These are phyloP conservation scores for Chaenodraco wilsoni DNA, from an alignment of 2,797 vertebrate genomes.

Conservation along the genomic window DNA sequence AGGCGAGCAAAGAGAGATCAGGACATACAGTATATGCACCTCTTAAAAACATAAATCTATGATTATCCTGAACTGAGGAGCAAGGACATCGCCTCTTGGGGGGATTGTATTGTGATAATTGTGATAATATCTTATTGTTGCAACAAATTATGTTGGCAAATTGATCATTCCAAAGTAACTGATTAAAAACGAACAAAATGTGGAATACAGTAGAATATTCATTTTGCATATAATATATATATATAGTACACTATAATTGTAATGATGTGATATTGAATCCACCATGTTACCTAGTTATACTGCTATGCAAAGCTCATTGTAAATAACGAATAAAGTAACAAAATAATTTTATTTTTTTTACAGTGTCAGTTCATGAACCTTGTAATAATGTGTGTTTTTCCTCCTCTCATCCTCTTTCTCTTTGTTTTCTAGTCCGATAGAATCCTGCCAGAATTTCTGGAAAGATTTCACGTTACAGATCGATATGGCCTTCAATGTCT, in stretches of 20 bases:
- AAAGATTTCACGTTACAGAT: slow-evolving; percentile 99
- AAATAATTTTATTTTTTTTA: background rate
- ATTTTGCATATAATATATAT: background rate
- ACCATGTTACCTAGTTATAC: background rate
- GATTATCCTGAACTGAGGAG: background rate
- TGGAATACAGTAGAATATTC: background rate
- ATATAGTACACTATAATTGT: background rate
- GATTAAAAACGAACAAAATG: background rate
- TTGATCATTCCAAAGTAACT: background rate
- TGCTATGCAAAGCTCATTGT: background rate
- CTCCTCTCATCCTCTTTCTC: slow-evolving; percentile 22
- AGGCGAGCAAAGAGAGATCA: slow-evolving; percentile 1
- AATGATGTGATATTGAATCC: background rate
- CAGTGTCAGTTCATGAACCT: background rate
- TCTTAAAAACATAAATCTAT: background rate
- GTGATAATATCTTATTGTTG: background rate
- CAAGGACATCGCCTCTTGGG: background rate
- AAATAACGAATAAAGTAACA: background rate
- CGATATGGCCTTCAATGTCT: slow-evolving; percentile 99
- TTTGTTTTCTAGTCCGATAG: slow-evolving; percentile 91
- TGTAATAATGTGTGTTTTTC: slow-evolving; percentile 19
- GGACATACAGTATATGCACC: background rate
- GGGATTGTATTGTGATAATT: background rate
- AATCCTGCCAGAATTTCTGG: slow-evolving; percentile 99
- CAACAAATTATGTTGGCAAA: background rate